Percentiles rank a stretch among this genome's conserved stretches.
Conservation (phyloP, 2,113 vertebrate genomes). For the Ahaetulla prasina region DNA sequence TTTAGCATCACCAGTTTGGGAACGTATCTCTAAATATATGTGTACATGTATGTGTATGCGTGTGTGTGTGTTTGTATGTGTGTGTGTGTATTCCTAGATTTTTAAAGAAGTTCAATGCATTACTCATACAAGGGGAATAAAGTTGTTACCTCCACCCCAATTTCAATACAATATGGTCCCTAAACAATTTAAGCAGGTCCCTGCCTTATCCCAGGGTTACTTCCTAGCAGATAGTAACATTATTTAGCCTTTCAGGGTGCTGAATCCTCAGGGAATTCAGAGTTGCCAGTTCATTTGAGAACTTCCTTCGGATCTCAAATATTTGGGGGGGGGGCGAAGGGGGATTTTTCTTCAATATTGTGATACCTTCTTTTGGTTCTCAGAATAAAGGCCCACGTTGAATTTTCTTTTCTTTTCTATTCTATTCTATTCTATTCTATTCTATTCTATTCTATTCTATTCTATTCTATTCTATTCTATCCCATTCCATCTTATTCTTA, state of each 20-base stretch:
- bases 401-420: too few species aligned
- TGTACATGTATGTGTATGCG: too few species aligned
- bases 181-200: neutral
- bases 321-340: neutral
- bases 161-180: neutral
- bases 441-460: too few species aligned
- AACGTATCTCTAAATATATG: neutral
- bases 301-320: neutral
- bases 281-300: neutral
- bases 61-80: too few species aligned
- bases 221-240: neutral
- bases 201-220: neutral
- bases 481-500: too few species aligned
- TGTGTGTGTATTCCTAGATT: neutral
- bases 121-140: neutral
- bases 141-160: neutral
- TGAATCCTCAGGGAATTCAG: neutral
- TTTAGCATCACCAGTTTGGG: neutral
- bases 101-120: neutral
- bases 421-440: too few species aligned
- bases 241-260: neutral
- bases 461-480: too few species aligned
- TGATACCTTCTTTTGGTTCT: too few species aligned
- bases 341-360: neutral
- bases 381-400: too few species aligned